These are phyloP conservation scores for Penelope pileata DNA, from an alignment of 2,113 vertebrate species.

Conservation along the genomic window DNA sequence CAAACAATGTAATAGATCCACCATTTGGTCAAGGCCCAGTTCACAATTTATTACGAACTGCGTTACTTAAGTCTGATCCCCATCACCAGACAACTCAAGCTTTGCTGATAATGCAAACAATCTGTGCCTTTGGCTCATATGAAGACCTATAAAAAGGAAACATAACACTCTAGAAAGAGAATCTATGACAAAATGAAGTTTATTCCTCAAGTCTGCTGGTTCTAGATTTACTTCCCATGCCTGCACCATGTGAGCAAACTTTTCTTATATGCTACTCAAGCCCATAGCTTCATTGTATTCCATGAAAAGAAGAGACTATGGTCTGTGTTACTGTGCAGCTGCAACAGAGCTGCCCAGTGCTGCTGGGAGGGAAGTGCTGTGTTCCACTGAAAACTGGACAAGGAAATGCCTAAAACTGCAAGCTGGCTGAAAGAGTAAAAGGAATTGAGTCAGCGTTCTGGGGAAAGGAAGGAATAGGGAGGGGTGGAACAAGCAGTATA, in stretches of 20 bases:
- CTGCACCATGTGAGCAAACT: not conserved
- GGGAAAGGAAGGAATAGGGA: constrained; percentile 52
- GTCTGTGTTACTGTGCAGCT: not conserved
- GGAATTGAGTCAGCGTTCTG: constrained; percentile 53
- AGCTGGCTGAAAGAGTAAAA: constrained; percentile 42
- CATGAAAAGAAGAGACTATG: not conserved
- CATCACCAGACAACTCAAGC: constrained; percentile 82
- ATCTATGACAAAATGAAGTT: not conserved
- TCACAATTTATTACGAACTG: constrained; percentile 86
- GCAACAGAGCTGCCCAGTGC: not conserved
- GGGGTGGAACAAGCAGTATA: not conserved
- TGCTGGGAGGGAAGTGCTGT: not conserved
- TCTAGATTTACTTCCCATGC: not conserved
- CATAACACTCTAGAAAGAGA: not conserved
- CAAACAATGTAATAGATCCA: constrained; percentile 83
- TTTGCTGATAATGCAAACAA: constrained; percentile 82
- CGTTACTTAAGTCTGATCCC: constrained; percentile 79
- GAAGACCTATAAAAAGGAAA: constrained; percentile 73
- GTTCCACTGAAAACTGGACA: not conserved
- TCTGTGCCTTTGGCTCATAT: constrained; percentile 81
- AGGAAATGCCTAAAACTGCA: constrained; percentile 51
- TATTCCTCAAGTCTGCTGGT: not conserved
- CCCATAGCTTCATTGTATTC: not conserved
- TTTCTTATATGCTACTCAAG: not conserved
- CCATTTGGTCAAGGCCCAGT: constrained; percentile 85